These are phyloP conservation scores for Julus scandinavius DNA, from an alignment of 2,888 invertebrate species.

Conservation along the genomic window DNA sequence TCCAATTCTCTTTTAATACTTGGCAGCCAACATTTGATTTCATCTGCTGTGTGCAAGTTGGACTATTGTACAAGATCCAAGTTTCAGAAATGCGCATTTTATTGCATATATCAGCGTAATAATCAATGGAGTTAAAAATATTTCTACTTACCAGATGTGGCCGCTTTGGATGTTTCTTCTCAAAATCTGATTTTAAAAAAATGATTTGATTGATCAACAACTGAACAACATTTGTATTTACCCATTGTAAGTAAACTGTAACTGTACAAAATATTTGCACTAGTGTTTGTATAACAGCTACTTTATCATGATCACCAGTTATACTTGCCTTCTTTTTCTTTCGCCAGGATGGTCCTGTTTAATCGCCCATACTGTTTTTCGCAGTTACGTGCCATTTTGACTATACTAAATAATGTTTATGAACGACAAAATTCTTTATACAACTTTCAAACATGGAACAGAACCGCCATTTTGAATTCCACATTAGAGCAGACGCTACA, in stretches of 20 bases:
- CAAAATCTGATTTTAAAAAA: conserved; percentile 5
- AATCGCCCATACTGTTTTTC: conserved; percentile 64
- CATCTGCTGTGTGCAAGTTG: conserved; percentile 61
- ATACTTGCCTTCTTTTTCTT: conserved; percentile 63
- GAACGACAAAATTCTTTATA: background rate
- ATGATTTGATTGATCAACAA: background rate
- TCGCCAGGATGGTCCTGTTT: conserved; percentile 61
- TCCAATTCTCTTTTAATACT: conserved; percentile 64
- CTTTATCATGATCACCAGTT: background rate
- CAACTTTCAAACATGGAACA: background rate
- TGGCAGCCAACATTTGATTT: conserved; percentile 65
- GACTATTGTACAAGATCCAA: conserved; percentile 60
- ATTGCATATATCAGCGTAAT: background rate
- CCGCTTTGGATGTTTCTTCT: conserved; percentile 54
- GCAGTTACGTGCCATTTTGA: conserved; percentile 64
- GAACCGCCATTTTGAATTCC: no score
- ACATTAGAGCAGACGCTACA: background rate
- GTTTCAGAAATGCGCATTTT: no score
- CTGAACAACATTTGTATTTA: background rate
- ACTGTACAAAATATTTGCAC: no score
- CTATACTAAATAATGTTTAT: background rate
- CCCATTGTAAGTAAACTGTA: no score
- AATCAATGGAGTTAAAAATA: conserved; percentile 61
- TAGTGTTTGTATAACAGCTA: no score
- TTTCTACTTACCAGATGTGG: conserved; percentile 58